Conservation (phyloP, 92 coral and sea anemone species). For the Parazoanthus darwini region DNA sequence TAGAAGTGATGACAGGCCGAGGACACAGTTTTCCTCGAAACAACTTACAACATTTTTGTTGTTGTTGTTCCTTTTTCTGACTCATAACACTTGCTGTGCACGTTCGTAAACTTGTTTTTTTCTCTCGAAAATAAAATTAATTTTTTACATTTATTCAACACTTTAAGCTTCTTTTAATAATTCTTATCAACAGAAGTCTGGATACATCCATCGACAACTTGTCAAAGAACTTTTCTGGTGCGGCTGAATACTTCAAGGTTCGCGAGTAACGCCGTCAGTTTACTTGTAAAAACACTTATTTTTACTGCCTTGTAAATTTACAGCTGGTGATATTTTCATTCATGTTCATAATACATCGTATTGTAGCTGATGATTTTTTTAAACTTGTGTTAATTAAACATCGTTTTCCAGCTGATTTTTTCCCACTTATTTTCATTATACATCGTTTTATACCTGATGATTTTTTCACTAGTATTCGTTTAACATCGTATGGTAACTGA, state of each 20-base stretch:
- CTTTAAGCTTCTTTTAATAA: not conserved
- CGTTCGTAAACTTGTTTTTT: too few relatives aligned
- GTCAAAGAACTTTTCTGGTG: slow-evolving; percentile 96
- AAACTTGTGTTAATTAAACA: too few relatives aligned
- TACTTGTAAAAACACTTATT: not conserved
- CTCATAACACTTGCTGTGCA: too few relatives aligned
- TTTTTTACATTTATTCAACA: not conserved
- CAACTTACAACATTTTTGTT: too few relatives aligned
- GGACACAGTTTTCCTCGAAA: too few relatives aligned
- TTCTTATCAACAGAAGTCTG: slow-evolving; percentile 57
- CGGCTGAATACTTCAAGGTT: slow-evolving; percentile 97
- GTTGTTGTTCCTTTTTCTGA: too few relatives aligned
- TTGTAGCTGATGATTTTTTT: not conserved
- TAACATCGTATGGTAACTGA: not conserved
- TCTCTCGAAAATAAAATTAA: not conserved
- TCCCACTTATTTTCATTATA: too few relatives aligned
- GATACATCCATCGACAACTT: slow-evolving; percentile 92
- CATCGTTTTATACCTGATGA: not conserved
- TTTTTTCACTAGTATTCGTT: too few relatives aligned
- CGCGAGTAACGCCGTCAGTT: not conserved
- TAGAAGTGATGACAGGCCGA: too few relatives aligned
- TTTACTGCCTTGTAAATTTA: not conserved
- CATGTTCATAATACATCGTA: too few relatives aligned
- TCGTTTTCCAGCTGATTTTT: not conserved
- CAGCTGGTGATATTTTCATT: not conserved